Evolutionary conservation across 2,113 vertebrate species (phyloP).

Genomic region (Aplodontia rufa): DNA sequence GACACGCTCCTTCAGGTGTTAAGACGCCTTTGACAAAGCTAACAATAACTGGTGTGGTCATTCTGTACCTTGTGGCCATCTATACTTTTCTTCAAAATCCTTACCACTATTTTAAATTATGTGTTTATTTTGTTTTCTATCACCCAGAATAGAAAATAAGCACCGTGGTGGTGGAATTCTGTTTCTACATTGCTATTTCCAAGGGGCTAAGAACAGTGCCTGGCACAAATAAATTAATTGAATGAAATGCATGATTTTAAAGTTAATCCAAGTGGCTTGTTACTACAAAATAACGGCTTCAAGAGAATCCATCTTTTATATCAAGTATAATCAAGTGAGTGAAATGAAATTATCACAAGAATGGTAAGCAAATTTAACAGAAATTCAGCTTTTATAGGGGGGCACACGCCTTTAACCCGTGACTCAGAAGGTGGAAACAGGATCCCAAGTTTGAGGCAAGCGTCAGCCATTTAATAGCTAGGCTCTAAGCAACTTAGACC

Average conservation of each 20-base stretch:
- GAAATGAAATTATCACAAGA: background rate
- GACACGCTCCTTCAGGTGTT: background rate
- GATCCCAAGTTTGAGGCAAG: no score
- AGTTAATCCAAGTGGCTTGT: background rate
- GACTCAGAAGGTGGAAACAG: no score
- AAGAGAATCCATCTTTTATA: constrained; percentile 6
- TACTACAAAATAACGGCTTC: background rate
- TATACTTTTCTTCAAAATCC: background rate
- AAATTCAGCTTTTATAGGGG: background rate
- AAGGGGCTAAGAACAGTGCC: background rate
- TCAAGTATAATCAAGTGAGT: background rate
- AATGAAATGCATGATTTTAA: background rate
- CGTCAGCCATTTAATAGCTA: no score
- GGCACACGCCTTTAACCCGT: no score
- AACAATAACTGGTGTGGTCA: background rate
- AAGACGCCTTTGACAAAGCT: background rate
- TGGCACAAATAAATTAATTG: background rate
- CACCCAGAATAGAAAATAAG: constrained; percentile 2
- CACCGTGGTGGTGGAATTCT: background rate
- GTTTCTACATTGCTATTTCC: background rate
- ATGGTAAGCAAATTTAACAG: constrained; percentile 26
- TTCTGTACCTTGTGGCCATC: background rate
- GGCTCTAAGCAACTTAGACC: no score
- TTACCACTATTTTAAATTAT: background rate
- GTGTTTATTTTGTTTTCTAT: background rate